Percentiles rank a stretch among this genome's conserved stretches.
phyloP scores from a whole-genome alignment of 92 coral and sea anemone species.

The Parazoanthus atlanticus region DNA sequence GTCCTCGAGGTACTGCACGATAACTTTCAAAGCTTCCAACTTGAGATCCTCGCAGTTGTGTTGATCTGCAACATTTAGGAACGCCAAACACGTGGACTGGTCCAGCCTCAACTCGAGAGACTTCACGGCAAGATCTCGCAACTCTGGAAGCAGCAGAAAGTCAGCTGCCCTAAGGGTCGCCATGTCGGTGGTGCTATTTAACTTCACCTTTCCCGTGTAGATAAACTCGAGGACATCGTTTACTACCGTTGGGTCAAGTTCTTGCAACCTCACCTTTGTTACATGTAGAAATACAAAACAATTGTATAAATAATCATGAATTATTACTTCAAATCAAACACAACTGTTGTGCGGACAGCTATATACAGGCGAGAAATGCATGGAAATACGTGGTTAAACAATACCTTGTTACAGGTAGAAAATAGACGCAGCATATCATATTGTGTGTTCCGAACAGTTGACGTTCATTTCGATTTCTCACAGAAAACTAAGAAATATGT shows the following conservation, averaged over 20 bases:
- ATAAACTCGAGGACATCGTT: slow-evolving; percentile 26
- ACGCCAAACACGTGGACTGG: slow-evolving; percentile 15
- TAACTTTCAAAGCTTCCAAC: slow-evolving; percentile 9
- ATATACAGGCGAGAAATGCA: no score
- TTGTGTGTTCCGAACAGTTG: no score
- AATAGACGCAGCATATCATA: no score
- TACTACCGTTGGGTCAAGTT: slow-evolving; percentile 14
- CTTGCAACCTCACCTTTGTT: slow-evolving; percentile 22
- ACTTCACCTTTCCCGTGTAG: slow-evolving; percentile 25
- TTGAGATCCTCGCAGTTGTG: slow-evolving; percentile 26
- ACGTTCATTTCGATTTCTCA: no score
- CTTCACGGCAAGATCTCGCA: slow-evolving; percentile 21
- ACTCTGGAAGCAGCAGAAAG: slow-evolving; percentile 18
- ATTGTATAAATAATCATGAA: neutral
- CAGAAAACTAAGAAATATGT: no score
- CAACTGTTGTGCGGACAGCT: no score
- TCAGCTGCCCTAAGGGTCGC: slow-evolving; percentile 30
- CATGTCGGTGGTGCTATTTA: slow-evolving; percentile 8
- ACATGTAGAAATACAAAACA: neutral
- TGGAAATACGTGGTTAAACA: no score
- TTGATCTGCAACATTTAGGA: slow-evolving; percentile 16
- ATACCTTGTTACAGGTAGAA: no score
- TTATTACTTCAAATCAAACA: no score
- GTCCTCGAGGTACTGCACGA: neutral
- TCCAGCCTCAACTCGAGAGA: slow-evolving; percentile 14